Evolutionary conservation across 2,888 invertebrate genomes (phyloP).

Genomic region (Caenorhabditis sp.): DNA sequence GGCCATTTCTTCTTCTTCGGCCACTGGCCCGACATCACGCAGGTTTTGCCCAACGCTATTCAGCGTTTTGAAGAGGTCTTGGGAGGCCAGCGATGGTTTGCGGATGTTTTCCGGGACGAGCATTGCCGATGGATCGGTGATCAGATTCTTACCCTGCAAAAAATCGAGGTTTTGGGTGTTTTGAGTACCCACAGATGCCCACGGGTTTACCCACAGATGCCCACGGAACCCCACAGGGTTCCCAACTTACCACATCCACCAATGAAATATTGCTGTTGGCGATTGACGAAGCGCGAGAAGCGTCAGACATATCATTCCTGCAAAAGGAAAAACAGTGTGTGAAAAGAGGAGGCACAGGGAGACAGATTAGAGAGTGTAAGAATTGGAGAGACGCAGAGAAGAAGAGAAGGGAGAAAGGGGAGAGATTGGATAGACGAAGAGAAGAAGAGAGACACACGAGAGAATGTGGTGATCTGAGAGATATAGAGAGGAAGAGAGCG

Average conservation of each 20-base stretch:
- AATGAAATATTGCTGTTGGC: constrained; percentile 16
- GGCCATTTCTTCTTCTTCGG: constrained; percentile 16
- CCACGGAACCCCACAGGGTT: too few relatives aligned
- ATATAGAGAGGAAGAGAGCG: too few relatives aligned
- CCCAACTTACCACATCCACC: constrained; percentile 9
- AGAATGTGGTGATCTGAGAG: too few relatives aligned
- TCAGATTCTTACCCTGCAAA: too few relatives aligned
- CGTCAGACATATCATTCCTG: constrained; percentile 34
- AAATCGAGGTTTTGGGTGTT: too few relatives aligned
- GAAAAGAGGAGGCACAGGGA: neutral
- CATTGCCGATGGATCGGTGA: constrained; percentile 49
- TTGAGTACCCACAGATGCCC: too few relatives aligned
- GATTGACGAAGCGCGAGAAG: constrained; percentile 16
- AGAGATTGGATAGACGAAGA: too few relatives aligned
- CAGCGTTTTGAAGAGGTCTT: constrained; percentile 10
- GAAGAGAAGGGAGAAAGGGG: too few relatives aligned
- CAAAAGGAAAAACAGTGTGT: constrained; percentile 5
- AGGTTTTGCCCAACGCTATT: constrained; percentile 7
- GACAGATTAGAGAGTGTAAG: neutral
- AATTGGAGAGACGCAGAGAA: too few relatives aligned
- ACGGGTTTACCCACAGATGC: too few relatives aligned
- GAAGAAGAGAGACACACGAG: too few relatives aligned
- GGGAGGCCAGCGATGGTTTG: constrained; percentile 27
- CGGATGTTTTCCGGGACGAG: constrained; percentile 39
- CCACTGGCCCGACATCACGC: constrained; percentile 22